Evolutionary conservation across 2,113 vertebrate genomes (phyloP), one percentile per base, ranked within the genome.

Genomic region (Phasianus colchicus): DNA sequence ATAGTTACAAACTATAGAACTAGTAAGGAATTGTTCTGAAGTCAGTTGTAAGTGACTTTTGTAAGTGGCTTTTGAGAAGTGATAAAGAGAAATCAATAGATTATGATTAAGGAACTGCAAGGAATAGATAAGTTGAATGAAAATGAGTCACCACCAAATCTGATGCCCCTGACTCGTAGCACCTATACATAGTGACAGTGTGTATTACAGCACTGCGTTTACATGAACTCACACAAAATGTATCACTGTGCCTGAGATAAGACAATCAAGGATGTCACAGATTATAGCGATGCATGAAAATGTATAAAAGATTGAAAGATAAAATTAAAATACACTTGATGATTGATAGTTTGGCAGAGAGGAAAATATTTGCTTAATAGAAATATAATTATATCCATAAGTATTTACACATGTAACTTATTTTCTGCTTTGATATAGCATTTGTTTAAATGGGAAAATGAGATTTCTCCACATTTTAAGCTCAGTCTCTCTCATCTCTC

Each of bases 171-270:
- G 18, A 74, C 25, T 50, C n/a, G 17, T 48, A 72, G 9, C 6
- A 61, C 8, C 17, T 27, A 43, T 21, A 6, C 16, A 13, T 25
- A 72, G 11, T 63, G 69, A 57, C 5, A 77, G 30, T 10, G 27
- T 1, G 1, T 66, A 21, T 40, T 19, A 57, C 34, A 78, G 10
- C 12, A 71, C 34, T 7, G 22, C 8, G 2, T 4, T 69, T 76
- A 64, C 8, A 67, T 65, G 60, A 81, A 72, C 2, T 57, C 52
- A 48, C 22, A 57, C 3, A 5, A 10, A 65, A 60, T 38, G 11
- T 75, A 75, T 82, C 27, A 34, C 14, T 71, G 9, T 0, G 0
- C 10, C 16, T 1, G 2, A 77, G n/a, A 73, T 48, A 3, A 78
- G 6, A 9, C 76, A 48, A 1, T 17, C 1, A 61, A 55, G 84